Base-by-base conservation (phyloP, 2,888 invertebrate genomes). In the Maniola hyperantus region DNA sequence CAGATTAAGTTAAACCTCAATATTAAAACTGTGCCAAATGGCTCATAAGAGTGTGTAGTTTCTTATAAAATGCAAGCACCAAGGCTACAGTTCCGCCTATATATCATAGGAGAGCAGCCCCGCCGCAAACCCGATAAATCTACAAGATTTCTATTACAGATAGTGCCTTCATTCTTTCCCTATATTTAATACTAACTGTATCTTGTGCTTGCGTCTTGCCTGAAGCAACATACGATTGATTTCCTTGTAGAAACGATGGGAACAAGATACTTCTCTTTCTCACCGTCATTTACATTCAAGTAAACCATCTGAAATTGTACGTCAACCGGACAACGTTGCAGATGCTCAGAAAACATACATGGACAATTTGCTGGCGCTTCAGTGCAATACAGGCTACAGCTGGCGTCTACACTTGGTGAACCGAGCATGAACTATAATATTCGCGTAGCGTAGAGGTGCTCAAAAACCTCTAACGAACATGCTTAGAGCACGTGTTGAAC, bases 101-200 rank as follows among this genome's bases (percentile, higher is more conserved):
- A 89, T 88, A 88, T 88, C 88, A 88, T 88, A 83, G 80, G 79
- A 77, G 83, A 74, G 13, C 83, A 72, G 69, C 83, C 76, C 81
- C 81, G 79, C 87, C 84, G 79, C 87, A 83, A 83, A 83, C 80
- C 83, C 89, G 88, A 90, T 90, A 90, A 90, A 89, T 90, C 86
- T 87, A 83, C 79, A 87, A 76, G 90, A 90, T 90, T 89, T 85
- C 89, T 89, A 90, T 90, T 90, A 89, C 89, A 90, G 90, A 90
- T 90, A 88, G 82, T 82, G 82, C 81, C 78, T 80, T 85, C 86
- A 87, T 87, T 89, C 88, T 89, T 89, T 88, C 84, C 88, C 85
- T 86, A 87, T 88, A 87, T 90, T 88, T 89, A 88, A 89, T 89
- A 89, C 89, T 86, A 88, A 84, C 84, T 84, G 26, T 54, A 33